Conservation (phyloP, 1,140 invertebrate species). For the Pollicipes pollicipes region DNA sequence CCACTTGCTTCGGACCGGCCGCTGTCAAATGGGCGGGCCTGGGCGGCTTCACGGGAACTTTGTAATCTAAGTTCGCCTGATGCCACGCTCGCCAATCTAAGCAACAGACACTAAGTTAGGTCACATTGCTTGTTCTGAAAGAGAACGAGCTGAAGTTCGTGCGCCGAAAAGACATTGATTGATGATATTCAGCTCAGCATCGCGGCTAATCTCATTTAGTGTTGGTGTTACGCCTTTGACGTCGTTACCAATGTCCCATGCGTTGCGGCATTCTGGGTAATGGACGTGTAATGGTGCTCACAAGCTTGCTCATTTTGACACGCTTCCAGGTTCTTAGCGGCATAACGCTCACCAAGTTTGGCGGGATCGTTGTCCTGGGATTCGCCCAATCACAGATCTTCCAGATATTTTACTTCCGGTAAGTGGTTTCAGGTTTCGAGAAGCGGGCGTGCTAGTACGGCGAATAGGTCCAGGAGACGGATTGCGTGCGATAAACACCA, state of each 20-base stretch:
- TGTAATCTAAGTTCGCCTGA: too few relatives aligned
- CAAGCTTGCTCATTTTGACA: not conserved
- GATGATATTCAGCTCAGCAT: too few relatives aligned
- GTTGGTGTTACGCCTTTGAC: not conserved
- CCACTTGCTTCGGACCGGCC: slow-evolving; percentile 21
- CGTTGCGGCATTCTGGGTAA: not conserved
- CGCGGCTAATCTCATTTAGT: too few relatives aligned
- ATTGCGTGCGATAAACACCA: too few relatives aligned
- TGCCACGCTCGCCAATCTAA: too few relatives aligned
- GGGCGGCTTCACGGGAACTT: too few relatives aligned
- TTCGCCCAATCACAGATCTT: slow-evolving; percentile 86
- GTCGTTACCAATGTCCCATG: not conserved
- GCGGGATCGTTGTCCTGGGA: slow-evolving; percentile 63
- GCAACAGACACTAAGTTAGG: too few relatives aligned
- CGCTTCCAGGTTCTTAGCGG: slow-evolving; percentile 58
- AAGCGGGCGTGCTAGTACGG: not conserved
- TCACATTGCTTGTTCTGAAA: too few relatives aligned
- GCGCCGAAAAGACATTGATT: too few relatives aligned
- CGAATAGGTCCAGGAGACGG: too few relatives aligned
- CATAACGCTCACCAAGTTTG: slow-evolving; percentile 83
- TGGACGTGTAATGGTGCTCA: not conserved
- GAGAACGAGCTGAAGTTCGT: too few relatives aligned
- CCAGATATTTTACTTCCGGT: slow-evolving; percentile 70
- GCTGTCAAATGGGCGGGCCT: not conserved
- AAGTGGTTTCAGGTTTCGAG: not conserved